Evolutionary conservation across 2,888 invertebrate genomes (phyloP).

Genomic region (Heliconius aoede): DNA sequence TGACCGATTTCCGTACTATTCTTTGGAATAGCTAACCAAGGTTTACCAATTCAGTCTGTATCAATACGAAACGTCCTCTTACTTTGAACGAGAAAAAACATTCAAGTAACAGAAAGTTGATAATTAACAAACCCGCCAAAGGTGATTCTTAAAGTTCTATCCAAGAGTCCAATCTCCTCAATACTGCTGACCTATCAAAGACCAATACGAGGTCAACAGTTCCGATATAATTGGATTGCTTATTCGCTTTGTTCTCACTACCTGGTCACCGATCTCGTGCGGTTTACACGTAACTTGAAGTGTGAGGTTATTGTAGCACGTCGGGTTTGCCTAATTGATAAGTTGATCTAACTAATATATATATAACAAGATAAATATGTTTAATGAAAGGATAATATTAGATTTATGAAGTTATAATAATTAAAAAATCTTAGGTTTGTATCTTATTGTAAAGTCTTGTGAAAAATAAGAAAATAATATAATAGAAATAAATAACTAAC

Average conservation of each 20-base stretch:
- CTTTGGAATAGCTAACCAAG: not conserved
- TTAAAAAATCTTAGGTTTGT: too few species aligned
- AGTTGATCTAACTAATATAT: not conserved
- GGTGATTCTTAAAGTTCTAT: conserved; percentile 28
- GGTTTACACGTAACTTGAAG: conserved; percentile 29
- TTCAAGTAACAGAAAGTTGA: not conserved
- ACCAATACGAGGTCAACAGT: conserved; percentile 45
- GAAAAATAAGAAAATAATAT: too few species aligned
- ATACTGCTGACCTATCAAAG: conserved; percentile 46
- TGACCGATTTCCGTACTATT: not conserved
- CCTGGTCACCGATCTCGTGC: conserved; percentile 28
- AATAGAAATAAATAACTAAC: too few species aligned
- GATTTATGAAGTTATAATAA: not conserved
- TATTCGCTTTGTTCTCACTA: conserved; percentile 47
- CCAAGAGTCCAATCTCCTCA: conserved; percentile 43
- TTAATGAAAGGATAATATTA: not conserved
- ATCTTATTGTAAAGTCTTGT: too few species aligned
- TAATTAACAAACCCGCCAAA: conserved; percentile 30
- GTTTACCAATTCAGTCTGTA: not conserved
- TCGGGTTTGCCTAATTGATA: not conserved
- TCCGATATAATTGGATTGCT: conserved; percentile 49
- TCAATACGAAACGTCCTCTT: not conserved
- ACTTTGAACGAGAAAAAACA: conserved; percentile 8
- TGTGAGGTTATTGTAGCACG: conserved; percentile 6
- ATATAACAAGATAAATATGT: not conserved